These are phyloP conservation scores for Hyphantria cunea DNA, from an alignment of 1,140 invertebrate species.

Conservation along the genomic window DNA sequence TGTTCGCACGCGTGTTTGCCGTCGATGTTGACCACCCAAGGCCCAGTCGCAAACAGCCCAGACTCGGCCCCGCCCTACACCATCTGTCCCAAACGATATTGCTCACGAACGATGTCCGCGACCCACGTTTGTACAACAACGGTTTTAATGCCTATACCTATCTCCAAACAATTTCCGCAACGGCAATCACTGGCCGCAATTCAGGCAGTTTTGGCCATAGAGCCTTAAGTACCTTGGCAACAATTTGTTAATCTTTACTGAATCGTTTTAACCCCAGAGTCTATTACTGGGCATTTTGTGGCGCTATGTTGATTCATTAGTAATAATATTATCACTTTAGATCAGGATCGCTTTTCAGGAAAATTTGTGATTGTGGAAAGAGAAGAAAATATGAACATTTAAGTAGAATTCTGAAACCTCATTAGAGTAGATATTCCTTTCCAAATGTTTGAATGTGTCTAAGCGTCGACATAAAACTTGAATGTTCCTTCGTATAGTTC, in stretches of 20 bases:
- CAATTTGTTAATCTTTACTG: background rate
- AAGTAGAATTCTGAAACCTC: constrained; percentile 34
- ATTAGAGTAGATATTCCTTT: constrained; percentile 35
- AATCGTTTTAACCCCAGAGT: no score
- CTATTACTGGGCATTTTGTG: no score
- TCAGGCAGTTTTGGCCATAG: background rate
- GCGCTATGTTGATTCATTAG: no score
- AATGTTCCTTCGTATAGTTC: constrained; percentile 47
- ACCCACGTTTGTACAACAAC: constrained; percentile 48
- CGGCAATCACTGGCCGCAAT: constrained; percentile 2
- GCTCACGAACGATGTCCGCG: constrained; percentile 48
- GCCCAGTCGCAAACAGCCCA: constrained; percentile 36
- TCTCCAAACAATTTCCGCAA: constrained; percentile 29
- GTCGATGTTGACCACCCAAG: constrained; percentile 44
- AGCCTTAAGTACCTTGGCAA: background rate
- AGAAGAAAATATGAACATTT: no score
- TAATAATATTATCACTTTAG: no score
- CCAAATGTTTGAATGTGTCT: constrained; percentile 35
- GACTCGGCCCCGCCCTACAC: constrained; percentile 32
- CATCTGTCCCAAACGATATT: constrained; percentile 52
- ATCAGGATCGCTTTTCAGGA: no score
- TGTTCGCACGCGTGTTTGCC: constrained; percentile 55
- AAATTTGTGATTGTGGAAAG: no score
- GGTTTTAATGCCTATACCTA: constrained; percentile 43
- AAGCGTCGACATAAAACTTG: constrained; percentile 43